Conservation (phyloP, 2,888 invertebrate genomes). For the Ctenicera cuprea region DNA sequence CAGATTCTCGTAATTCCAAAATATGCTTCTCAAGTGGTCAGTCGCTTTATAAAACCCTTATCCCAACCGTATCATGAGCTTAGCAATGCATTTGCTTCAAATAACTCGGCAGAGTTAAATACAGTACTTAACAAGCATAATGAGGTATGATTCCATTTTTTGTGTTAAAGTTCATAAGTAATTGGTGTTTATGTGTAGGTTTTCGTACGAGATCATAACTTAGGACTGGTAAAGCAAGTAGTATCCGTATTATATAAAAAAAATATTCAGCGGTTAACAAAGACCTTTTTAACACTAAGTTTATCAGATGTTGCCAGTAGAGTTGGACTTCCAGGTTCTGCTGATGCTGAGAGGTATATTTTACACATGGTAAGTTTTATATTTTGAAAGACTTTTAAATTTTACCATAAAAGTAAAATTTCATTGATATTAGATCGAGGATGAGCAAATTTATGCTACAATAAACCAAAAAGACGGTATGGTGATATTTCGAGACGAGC, state of each 20-base stretch:
- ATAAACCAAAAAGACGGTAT: slow-evolving; percentile 99
- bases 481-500: slow-evolving; percentile 97
- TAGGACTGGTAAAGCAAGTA: slow-evolving; percentile 89
- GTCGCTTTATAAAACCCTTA: slow-evolving; percentile 88
- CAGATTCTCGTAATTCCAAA: slow-evolving; percentile 84
- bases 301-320: slow-evolving; percentile 92
- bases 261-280: slow-evolving; percentile 96
- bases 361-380: slow-evolving; percentile 88
- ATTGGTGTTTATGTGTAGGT: slow-evolving; percentile 65
- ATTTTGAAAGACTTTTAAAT: background rate
- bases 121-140: slow-evolving; percentile 84
- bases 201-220: slow-evolving; percentile 86
- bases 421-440: slow-evolving; percentile 85
- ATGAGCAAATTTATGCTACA: slow-evolving; percentile 96
- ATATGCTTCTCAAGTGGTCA: slow-evolving; percentile 93
- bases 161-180: background rate
- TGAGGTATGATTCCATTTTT: slow-evolving; percentile 75
- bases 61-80: slow-evolving; percentile 93
- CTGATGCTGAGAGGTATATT: slow-evolving; percentile 94
- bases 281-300: slow-evolving; percentile 93
- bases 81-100: slow-evolving; percentile 86
- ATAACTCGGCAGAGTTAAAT: slow-evolving; percentile 82
- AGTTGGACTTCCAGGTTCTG: slow-evolving; percentile 88
- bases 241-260: slow-evolving; percentile 93
- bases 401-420: slow-evolving; percentile 22